Conservation (phyloP, 2,113 vertebrate species). For the Amia ocellicauda region DNA sequence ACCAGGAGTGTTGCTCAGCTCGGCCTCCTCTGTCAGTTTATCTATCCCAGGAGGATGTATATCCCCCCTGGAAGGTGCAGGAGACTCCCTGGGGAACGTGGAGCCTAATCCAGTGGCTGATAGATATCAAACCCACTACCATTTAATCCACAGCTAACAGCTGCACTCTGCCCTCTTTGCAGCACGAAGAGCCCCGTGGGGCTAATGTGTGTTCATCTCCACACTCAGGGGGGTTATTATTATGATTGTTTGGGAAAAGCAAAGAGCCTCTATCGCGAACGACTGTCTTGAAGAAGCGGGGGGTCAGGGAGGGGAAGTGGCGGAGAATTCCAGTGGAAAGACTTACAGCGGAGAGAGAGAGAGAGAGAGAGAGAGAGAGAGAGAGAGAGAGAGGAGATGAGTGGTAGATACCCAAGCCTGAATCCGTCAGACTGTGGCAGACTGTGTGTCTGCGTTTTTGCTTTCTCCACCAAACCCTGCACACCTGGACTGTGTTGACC, state of each 20-base stretch:
- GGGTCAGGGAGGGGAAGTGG: neutral
- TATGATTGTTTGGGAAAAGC: constrained; percentile 21
- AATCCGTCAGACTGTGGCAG: too few relatives aligned
- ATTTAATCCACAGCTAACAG: constrained; percentile 65
- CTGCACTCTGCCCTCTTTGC: constrained; percentile 57
- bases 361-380: constrained; percentile 1
- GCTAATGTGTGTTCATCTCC: constrained; percentile 45
- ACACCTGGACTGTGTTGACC: too few relatives aligned
- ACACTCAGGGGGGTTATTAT: constrained; percentile 41
- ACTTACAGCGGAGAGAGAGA: neutral
- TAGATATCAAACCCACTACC: constrained; percentile 53
- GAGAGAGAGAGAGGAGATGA: neutral
- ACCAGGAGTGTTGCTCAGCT: constrained; percentile 44
- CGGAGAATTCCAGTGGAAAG: neutral
- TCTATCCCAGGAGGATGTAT: constrained; percentile 53
- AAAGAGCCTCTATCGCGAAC: too few relatives aligned
- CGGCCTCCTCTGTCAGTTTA: constrained; percentile 46
- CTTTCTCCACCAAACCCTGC: too few relatives aligned
- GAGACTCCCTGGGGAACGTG: constrained; percentile 39
- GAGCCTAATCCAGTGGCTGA: constrained; percentile 54
- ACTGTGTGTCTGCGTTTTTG: too few relatives aligned
- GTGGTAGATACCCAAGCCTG: too few relatives aligned
- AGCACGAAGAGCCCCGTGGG: constrained; percentile 34
- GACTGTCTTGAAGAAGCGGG: constrained; percentile 9
- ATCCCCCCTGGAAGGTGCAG: constrained; percentile 46